Evolutionary conservation across 2,888 invertebrate species (phyloP), one percentile per base, ranked within the genome.

Genomic region (Monochamus alternatus): DNA sequence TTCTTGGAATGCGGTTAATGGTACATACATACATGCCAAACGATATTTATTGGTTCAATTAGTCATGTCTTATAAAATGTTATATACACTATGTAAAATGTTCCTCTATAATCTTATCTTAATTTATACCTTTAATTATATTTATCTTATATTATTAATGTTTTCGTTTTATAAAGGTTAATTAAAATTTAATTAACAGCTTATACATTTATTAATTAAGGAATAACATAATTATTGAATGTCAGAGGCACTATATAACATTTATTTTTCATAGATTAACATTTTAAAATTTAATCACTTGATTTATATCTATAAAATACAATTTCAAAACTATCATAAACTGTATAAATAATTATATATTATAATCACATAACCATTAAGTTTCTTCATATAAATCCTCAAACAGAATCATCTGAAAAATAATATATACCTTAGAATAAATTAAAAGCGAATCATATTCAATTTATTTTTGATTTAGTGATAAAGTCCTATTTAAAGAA

Each of bases 371-470:
- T 77, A 77, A 78, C 69, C 69, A 68, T 76, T 76, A 80, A 79
- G 79, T 81, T 76, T 74, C 59, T 71, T 77, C 67, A 73, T 70
- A 47, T 51, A n/a, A 66, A 68, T 73, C 74, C 77, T 86, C 84
- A 87, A 79, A 87, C 86, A 65, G 86, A 86, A 82, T 87, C 87
- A 82, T 87, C 87, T 87, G 81, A 79, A 87, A 86, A 63, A 81
- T 63, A 81, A 80, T 76, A 47, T 51, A 62, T 63, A 55, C 62
- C 44, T 51, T n/a, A 51, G 58, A 22, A 14, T 62, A 75, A 72
- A 71, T 51, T 52, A 10, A 31, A 10, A 52, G 4, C 62, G 22
- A 58, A 4, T 3, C 3, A 67, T 12, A 1, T 22, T 59, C 22
- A 22, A 22, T 22, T 22, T 22, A 22, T 22, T 22, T 22, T 22